phyloP scores from a whole-genome alignment of 2,113 vertebrate species.

The Engraulis encrasicolus region DNA sequence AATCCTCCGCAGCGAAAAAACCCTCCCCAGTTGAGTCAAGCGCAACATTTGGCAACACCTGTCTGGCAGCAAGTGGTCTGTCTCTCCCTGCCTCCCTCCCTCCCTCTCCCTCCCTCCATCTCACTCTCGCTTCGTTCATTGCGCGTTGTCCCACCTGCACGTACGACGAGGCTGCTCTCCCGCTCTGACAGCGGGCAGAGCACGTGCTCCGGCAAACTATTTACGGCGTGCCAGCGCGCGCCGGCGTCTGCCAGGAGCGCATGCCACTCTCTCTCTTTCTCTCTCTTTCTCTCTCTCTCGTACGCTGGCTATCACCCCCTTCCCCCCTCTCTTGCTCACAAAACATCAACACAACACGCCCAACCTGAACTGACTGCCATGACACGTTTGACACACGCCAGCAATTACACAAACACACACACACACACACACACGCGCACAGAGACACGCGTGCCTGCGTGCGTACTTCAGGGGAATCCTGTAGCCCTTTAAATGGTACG shows the following conservation, averaged over 20 bases:
- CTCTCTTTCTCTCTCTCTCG: neutral
- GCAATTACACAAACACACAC: neutral
- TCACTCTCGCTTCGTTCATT: neutral
- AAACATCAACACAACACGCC: constrained; percentile 60
- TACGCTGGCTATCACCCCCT: constrained; percentile 8
- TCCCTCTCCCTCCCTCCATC: neutral
- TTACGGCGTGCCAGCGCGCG: constrained; percentile 24
- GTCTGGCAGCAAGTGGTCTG: constrained; percentile 1
- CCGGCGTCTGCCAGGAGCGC: constrained; percentile 23
- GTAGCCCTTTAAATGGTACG: constrained; percentile 69
- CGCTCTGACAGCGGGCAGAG: constrained; percentile 40
- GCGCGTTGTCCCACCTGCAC: constrained; percentile 25
- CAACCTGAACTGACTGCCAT: constrained; percentile 52
- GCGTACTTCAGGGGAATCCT: no score
- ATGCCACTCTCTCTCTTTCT: constrained; percentile 16
- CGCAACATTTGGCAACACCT: constrained; percentile 9
- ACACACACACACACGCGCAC: neutral
- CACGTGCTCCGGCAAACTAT: constrained; percentile 50
- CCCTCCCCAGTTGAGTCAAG: neutral
- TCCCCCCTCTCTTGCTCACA: no score
- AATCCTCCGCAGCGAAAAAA: neutral
- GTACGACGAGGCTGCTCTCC: constrained; percentile 15
- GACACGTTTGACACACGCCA: constrained; percentile 57
- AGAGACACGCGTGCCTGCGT: constrained; percentile 35
- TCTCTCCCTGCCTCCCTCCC: neutral